Evolutionary conservation across 2,888 invertebrate species (phyloP).

Genomic region (Drosophila flavopinicola): DNA sequence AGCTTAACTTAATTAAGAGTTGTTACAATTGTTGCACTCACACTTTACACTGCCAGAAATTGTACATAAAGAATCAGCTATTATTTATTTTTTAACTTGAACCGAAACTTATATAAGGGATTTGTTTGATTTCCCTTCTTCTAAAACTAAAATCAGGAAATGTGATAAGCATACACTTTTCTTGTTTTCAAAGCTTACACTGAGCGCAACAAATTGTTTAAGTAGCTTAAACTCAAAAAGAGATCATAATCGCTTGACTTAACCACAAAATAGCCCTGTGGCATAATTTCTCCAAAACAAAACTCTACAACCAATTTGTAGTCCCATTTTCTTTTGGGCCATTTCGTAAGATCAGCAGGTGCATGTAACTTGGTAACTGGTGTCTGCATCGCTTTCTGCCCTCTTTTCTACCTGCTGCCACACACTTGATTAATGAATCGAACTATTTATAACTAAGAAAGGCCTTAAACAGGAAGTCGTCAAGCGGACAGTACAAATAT

Average conservation of each 20-base stretch:
- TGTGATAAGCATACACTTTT: background rate
- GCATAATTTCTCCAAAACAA: slow-evolving; percentile 4
- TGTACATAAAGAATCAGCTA: background rate
- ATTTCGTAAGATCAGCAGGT: slow-evolving; percentile 55
- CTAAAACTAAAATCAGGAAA: background rate
- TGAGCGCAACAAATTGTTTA: slow-evolving; percentile 11
- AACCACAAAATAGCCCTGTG: slow-evolving; percentile 11
- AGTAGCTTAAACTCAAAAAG: slow-evolving; percentile 8
- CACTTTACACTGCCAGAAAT: slow-evolving; percentile 1
- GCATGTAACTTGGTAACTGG: slow-evolving; percentile 28
- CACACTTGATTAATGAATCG: slow-evolving; percentile 63
- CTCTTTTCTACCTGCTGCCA: slow-evolving; percentile 26
- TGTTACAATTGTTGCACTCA: slow-evolving; percentile 18
- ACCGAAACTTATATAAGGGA: background rate
- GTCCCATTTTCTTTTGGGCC: slow-evolving; percentile 27
- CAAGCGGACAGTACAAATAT: slow-evolving; percentile 50
- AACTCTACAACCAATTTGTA: background rate
- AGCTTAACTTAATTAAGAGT: slow-evolving; percentile 61
- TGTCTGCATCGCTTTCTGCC: slow-evolving; percentile 19
- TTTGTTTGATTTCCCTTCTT: background rate
- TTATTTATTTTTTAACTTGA: background rate
- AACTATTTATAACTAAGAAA: slow-evolving; percentile 27
- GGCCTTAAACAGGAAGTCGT: slow-evolving; percentile 49
- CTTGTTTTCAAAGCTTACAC: slow-evolving; percentile 7
- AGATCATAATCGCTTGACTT: slow-evolving; percentile 21